Percentiles rank a stretch among this genome's conserved stretches.
Conservation (phyloP, 2,888 invertebrate species). For the Hofmannophila pseudospretella region DNA sequence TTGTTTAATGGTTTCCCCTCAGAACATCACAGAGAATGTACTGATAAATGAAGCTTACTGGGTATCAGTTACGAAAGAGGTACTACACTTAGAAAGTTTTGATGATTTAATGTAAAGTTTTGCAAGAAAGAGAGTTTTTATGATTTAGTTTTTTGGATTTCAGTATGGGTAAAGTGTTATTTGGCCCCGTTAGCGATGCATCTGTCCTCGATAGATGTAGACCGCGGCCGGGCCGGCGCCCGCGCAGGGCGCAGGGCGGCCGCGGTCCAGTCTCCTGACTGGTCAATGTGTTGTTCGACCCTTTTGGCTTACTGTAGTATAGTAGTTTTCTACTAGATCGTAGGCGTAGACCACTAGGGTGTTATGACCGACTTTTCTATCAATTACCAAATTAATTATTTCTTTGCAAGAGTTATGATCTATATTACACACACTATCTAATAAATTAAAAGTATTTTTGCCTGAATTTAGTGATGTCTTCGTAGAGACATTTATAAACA, state of each 20-base stretch:
- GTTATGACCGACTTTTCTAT: constrained; percentile 74
- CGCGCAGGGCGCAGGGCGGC: constrained; percentile 30
- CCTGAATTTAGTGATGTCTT: constrained; percentile 74
- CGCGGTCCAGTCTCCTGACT: constrained; percentile 38
- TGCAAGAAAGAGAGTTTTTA: constrained; percentile 76
- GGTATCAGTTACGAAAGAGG: constrained; percentile 95
- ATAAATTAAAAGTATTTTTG: constrained; percentile 58
- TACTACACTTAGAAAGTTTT: constrained; percentile 80
- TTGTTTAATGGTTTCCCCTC: constrained; percentile 83
- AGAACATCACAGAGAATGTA: constrained; percentile 97
- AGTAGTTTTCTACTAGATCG: constrained; percentile 73
- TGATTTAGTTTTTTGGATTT: constrained; percentile 77
- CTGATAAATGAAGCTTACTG: constrained; percentile 96
- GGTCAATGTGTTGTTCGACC: constrained; percentile 68
- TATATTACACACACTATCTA: constrained; percentile 69
- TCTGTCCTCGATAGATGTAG: constrained; percentile 75
- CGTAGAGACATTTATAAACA: constrained; percentile 70
- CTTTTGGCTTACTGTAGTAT: constrained; percentile 74
- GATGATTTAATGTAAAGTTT: constrained; percentile 77
- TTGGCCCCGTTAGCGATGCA: constrained; percentile 79
- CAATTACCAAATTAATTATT: constrained; percentile 70
- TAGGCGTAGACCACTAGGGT: constrained; percentile 78
- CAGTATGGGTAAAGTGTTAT: constrained; percentile 77
- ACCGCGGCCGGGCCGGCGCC: constrained; percentile 29
- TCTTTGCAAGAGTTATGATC: constrained; percentile 74